Evolutionary conservation across 2,888 invertebrate species (phyloP), one percentile per base, ranked within the genome.

Genomic region (Drosophila prostipennis): DNA sequence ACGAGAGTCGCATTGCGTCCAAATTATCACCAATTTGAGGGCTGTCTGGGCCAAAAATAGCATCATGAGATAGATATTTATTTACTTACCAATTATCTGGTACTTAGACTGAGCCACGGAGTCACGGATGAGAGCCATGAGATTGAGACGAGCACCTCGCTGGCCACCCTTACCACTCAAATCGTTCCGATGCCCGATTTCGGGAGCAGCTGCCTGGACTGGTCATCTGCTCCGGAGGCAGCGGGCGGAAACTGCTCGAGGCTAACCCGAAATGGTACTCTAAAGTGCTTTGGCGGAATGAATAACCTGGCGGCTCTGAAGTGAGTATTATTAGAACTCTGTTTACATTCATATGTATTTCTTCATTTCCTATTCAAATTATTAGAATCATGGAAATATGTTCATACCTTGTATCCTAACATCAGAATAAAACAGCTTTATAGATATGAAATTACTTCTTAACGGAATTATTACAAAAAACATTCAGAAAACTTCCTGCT

Each of bases 221-320:
- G 91, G 91, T 81, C 87, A 16, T 61, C 77, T 10, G 83, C 82
- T 0, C 87, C 89, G 1, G 91, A 90, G 59, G 87, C 90, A 0
- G 77, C 74, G 8, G 88, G 60, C 3, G 91, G 91, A 5, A 91
- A 90, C 72, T 91, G 91, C 40, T 84, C 91, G 1, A 79, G 82
- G 10, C 74, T 80, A 16, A 79, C 73, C 3, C 74, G 74, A 5
- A 77, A 76, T 46, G 90, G 88, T n/a, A 63, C 85, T 2, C 60
- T 91, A 3, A 80, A 88, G 40, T 91, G 91, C 67, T 90, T 86
- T 56, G 91, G 91, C 16, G 91, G 91, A 37, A 88, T 91, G 78
- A 87, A 89, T 36, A 91, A 91, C 77, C 61, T 91, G 40, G 82
- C 77, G 10, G 34, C 77, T 34, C 55, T 90, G 5, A 77, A 75